Evolutionary conservation across 2,888 invertebrate species (phyloP).

Genomic region (Trilocha varians): DNA sequence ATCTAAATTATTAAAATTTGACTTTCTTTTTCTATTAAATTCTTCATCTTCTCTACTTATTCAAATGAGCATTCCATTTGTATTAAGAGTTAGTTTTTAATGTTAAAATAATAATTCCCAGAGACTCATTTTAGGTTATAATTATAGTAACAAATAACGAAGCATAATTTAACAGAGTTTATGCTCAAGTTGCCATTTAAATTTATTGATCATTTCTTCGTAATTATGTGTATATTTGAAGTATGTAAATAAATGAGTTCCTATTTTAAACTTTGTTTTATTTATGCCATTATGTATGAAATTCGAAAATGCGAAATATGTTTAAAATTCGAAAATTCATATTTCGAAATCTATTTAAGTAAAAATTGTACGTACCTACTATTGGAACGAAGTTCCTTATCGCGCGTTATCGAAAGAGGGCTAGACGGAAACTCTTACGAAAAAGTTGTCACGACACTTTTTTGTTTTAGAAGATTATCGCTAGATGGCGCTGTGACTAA

Average conservation of each 20-base stretch:
- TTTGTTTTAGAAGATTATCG: no score
- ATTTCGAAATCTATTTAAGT: no score
- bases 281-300: constrained; percentile 17
- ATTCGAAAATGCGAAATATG: no score
- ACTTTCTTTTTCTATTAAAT: not conserved
- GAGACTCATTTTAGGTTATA: not conserved
- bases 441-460: no score
- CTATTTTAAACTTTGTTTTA: constrained; percentile 56
- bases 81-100: not conserved
- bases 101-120: constrained; percentile 8
- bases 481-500: no score
- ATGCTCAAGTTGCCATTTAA: constrained; percentile 69
- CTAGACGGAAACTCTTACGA: no score
- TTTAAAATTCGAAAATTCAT: no score
- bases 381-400: no score
- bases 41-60: not conserved
- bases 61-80: not conserved
- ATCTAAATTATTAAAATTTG: no score
- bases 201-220: constrained; percentile 33
- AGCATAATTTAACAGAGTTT: constrained; percentile 23
- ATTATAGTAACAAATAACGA: not conserved
- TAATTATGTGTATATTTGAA: constrained; percentile 50
- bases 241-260: constrained; percentile 70
- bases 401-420: no score
- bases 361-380: no score